A percentile compares a stretch with the other conserved stretches of the same genome.
These are phyloP conservation scores for Erpetoichthys calabaricus DNA, from an alignment of 2,797 vertebrate species.

Conservation along the genomic window DNA sequence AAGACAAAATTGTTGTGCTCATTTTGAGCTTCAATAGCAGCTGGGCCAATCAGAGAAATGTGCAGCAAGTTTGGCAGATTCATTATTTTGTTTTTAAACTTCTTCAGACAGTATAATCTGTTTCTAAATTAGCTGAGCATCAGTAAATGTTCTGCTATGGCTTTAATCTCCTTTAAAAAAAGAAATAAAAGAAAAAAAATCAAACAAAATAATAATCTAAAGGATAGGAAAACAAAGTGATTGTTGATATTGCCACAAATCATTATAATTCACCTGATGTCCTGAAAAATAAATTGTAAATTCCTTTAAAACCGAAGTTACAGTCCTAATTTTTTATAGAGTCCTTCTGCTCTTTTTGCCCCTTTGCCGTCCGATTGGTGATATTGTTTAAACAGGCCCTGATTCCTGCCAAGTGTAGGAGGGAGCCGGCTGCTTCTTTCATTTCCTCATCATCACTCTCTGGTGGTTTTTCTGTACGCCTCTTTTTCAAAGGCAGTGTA, in stretches of 20 bases:
- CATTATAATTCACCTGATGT: conserved; percentile 98
- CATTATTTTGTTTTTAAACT: conserved; percentile 24
- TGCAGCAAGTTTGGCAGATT: conserved; percentile 48
- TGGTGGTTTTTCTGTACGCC: conserved; percentile 80
- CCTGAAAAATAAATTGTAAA: conserved; percentile 64
- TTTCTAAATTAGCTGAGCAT: conserved; percentile 64
- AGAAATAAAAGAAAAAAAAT: conserved; percentile 53
- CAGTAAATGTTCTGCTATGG: conserved; percentile 77
- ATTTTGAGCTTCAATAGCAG: conserved; percentile 8
- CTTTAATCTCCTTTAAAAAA: conserved; percentile 92
- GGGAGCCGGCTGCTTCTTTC: conserved; percentile 92
- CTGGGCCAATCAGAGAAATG: conserved; percentile 42
- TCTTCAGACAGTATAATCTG: conserved; percentile 60
- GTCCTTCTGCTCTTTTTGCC: conserved; percentile 88
- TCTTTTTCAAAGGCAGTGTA: conserved; percentile 93
- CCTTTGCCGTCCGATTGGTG: conserved; percentile 91
- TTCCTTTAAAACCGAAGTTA: conserved; percentile 29
- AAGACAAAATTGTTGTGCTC: not conserved
- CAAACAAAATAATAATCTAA: conserved; percentile 35
- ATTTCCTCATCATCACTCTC: conserved; percentile 95
- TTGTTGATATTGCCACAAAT: conserved; percentile 98
- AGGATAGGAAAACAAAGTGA: conserved; percentile 61
- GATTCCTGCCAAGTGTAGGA: conserved; percentile 88
- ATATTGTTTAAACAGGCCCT: conserved; percentile 92
- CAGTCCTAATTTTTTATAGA: conserved; percentile 85